Percentiles rank a stretch among this genome's conserved stretches.
These are phyloP conservation scores for Agapetus fuscipes DNA, from an alignment of 2,888 invertebrate species.

Conservation along the genomic window DNA sequence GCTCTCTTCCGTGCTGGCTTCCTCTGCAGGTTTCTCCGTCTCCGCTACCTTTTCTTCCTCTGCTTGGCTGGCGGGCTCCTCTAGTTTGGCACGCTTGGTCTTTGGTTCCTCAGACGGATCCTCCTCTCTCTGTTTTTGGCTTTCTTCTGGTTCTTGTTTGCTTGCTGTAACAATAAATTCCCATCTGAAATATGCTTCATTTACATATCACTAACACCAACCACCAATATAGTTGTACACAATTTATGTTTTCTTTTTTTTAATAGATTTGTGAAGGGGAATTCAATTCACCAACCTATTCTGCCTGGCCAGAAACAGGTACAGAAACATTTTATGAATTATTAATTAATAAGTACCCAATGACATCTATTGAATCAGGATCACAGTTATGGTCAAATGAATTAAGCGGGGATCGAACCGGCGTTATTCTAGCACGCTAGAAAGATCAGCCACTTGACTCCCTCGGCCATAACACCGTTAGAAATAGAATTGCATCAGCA, in stretches of 20 bases:
- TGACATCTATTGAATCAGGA: too few species aligned
- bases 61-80: constrained; percentile 23
- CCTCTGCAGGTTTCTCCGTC: constrained; percentile 4
- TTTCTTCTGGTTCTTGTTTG: constrained; percentile 24
- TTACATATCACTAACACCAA: background rate
- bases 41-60: constrained; percentile 14
- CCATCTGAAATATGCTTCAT: background rate
- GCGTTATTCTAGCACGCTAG: too few species aligned
- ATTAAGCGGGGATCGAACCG: too few species aligned
- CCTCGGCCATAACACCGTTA: too few species aligned
- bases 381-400: too few species aligned
- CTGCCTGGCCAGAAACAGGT: too few species aligned
- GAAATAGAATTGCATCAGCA: too few species aligned
- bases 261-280: too few species aligned
- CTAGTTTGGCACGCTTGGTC: constrained; percentile 23
- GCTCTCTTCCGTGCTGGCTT: constrained; percentile 4
- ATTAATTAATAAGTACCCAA: too few species aligned
- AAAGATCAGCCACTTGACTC: too few species aligned
- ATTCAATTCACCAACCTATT: too few species aligned
- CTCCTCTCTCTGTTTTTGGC: constrained; percentile 22
- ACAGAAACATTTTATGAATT: too few species aligned
- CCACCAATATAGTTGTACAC: background rate
- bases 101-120: constrained; percentile 29
- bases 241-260: background rate
- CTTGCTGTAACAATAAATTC: background rate